Evolutionary conservation across 2,797 vertebrate genomes (phyloP).

Genomic region (Enoplosus armatus): DNA sequence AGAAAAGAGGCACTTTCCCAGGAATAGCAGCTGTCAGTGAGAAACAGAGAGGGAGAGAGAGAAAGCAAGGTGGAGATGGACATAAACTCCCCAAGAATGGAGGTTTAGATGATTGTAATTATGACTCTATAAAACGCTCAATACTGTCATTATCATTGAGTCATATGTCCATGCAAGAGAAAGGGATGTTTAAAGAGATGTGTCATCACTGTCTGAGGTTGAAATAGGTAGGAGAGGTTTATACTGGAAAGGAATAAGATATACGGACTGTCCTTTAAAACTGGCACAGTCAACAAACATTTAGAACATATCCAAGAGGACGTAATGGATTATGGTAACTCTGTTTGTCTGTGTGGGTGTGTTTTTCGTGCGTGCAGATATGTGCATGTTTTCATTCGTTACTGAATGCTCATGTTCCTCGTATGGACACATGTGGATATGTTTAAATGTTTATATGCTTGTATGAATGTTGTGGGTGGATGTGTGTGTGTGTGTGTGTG

Average conservation of each 20-base stretch:
- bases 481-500: conserved; percentile 28
- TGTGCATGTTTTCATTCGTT: conserved; percentile 42
- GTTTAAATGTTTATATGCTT: conserved; percentile 69
- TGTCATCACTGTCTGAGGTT: conserved; percentile 80
- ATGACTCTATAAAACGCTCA: conserved; percentile 82
- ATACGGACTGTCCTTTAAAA: conserved; percentile 71
- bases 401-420: conserved; percentile 43
- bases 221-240: conserved; percentile 69
- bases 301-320: conserved; percentile 61
- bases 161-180: conserved; percentile 79
- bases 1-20: conserved; percentile 83
- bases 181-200: conserved; percentile 81
- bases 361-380: conserved; percentile 23
- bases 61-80: conserved; percentile 72
- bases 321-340: conserved; percentile 65
- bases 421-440: conserved; percentile 58
- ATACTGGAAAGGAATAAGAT: conserved; percentile 67
- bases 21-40: conserved; percentile 84
- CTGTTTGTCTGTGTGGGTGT: conserved; percentile 38
- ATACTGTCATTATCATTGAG: conserved; percentile 86
- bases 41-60: conserved; percentile 47
- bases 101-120: conserved; percentile 83
- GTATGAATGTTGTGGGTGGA: conserved; percentile 48
- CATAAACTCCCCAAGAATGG: conserved; percentile 80
- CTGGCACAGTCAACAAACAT: conserved; percentile 73